Percentiles rank a stretch among this genome's conserved stretches.
Conservation (phyloP, 2,797 vertebrate species). For the Gallinago stenura region DNA sequence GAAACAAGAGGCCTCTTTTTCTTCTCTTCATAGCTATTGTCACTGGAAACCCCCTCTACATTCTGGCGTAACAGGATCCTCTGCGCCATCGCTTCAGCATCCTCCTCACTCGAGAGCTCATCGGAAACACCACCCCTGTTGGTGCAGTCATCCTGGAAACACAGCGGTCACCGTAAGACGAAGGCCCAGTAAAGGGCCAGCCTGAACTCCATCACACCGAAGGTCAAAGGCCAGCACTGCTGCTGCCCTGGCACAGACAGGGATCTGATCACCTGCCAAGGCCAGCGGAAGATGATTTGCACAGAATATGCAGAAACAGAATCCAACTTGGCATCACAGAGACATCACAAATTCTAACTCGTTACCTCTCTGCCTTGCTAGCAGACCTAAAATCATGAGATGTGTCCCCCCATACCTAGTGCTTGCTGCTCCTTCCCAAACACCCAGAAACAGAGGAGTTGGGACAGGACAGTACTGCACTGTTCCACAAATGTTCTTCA, state of each 20-base stretch:
- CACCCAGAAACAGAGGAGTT: background rate
- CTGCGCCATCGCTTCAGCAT: conserved; percentile 68
- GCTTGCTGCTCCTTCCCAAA: background rate
- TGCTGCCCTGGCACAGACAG: rapidly evolving
- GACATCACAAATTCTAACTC: background rate
- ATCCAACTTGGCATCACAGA: background rate
- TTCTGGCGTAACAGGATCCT: conserved; percentile 65
- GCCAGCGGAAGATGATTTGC: background rate
- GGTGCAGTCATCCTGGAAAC: conserved; percentile 75
- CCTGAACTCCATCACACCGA: background rate
- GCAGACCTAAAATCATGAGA: background rate
- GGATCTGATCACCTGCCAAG: background rate
- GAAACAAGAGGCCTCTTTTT: conserved; percentile 76
- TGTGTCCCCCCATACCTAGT: background rate
- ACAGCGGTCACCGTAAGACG: background rate
- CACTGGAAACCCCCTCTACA: conserved; percentile 75
- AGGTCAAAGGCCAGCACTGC: background rate
- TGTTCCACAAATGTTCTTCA: background rate
- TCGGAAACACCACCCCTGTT: conserved; percentile 84
- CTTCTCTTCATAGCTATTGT: conserved; percentile 78
- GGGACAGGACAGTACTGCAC: rapidly evolving
- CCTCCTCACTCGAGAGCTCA: conserved; percentile 93
- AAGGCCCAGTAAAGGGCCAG: background rate
- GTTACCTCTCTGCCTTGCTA: background rate
- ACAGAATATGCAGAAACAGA: background rate